Evolutionary conservation across 2,888 invertebrate species (phyloP), one percentile per base, ranked within the genome.

Genomic region (Chouioia cunea): DNA sequence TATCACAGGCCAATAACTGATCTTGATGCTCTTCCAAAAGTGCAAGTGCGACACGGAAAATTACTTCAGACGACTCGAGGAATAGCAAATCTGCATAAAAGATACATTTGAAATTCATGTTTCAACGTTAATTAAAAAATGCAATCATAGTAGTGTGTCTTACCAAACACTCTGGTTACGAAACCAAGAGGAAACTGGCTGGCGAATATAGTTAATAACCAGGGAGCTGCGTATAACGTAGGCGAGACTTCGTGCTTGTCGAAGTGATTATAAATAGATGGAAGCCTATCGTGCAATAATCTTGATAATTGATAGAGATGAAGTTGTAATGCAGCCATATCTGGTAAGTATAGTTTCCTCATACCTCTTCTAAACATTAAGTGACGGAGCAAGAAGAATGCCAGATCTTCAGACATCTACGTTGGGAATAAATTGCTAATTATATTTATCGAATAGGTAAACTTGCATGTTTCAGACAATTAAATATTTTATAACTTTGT

Each of bases 181-280:
- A 98, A 97, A 1, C 97, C 97, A 20, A 98, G 87, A 0, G 97
- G 97, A 85, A 98, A 98, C 86, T 97, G 97, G 64, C 97, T 97
- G 52, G 98, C 97, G 87, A 98, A 98, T 46, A 97, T 87, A 0
- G 98, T 98, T 2, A 98, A 89, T 82, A 98, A 92, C 98, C 98
- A 98, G 0, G 98, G 97, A 0, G 98, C 97, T 0, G 97, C 97
- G 85, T 97, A 98, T 4, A 98, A 87, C 0, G 97, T 97, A 0
- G 97, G 97, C 0, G 95, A 93, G 6, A 98, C 95, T 86, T 98
- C 97, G 81, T 97, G 91, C 15, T 90, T 87, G 79, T 95, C 94
- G 76, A 97, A 89, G 86, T 97, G 97, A 4, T 91, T 89, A 86
- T 97, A 96, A 50, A 98, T 88, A 68, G 95, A 94, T 0, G 93